These are phyloP conservation scores for Petrocephalus microphthalmus DNA, from an alignment of 2,113 vertebrate genomes.

Conservation along the genomic window DNA sequence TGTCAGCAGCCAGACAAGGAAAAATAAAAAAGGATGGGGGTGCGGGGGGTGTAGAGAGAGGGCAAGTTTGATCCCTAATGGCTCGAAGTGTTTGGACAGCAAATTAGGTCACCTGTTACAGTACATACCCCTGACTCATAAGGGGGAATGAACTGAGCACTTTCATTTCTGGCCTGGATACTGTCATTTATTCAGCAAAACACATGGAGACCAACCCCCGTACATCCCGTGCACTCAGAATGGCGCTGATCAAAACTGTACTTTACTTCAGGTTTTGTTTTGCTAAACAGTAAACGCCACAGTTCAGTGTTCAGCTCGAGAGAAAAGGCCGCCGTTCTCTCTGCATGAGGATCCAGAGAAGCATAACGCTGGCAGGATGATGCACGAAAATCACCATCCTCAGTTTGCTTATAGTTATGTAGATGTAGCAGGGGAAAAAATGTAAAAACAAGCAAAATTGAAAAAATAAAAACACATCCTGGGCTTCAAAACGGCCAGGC, in stretches of 20 bases:
- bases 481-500: background rate
- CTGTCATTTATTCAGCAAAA: conserved; percentile 6
- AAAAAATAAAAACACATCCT: background rate
- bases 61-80: conserved; percentile 51
- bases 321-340: background rate
- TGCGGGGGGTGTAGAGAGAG: conserved; percentile 21
- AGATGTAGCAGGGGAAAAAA: background rate
- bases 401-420: background rate
- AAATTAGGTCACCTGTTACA: conserved; percentile 44
- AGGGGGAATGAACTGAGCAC: conserved; percentile 37
- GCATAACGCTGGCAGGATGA: no score
- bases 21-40: background rate
- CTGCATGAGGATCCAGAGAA: background rate
- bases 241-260: background rate
- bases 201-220: background rate
- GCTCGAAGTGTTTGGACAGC: conserved; percentile 46
- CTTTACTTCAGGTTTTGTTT: background rate
- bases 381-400: background rate
- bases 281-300: background rate
- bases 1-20: conserved; percentile 38
- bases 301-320: background rate
- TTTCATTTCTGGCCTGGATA: background rate
- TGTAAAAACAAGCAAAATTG: background rate
- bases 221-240: background rate
- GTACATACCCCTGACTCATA: conserved; percentile 9